Evolutionary conservation across 2,797 vertebrate species (phyloP).

Genomic region (Cossypha heuglini): DNA sequence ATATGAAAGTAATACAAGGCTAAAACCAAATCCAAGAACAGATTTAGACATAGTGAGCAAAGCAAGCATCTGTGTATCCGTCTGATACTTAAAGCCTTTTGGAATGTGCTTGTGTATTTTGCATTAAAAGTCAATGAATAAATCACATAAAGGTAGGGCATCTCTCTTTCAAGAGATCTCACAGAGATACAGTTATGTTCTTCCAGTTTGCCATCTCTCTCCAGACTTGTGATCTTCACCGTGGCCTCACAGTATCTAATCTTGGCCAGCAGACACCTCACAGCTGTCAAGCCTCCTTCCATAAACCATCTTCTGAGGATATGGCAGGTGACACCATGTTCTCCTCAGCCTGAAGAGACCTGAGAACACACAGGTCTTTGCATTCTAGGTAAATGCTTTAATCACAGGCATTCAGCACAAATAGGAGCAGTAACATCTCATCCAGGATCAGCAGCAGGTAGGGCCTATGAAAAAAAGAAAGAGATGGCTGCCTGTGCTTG

Average conservation of each 20-base stretch:
- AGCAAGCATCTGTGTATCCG: background rate
- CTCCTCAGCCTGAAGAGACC: background rate
- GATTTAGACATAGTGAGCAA: background rate
- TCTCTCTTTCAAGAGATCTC: background rate
- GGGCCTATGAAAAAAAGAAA: background rate
- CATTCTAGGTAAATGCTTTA: background rate
- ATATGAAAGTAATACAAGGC: background rate
- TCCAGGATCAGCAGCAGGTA: background rate
- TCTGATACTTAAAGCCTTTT: background rate
- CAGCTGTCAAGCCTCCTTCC: background rate
- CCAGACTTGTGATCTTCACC: background rate
- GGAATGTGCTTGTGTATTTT: background rate
- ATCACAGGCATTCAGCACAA: background rate
- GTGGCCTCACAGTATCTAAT: background rate
- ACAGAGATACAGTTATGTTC: background rate
- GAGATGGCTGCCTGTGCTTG: accelerated
- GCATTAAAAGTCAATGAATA: background rate
- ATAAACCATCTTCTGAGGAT: background rate
- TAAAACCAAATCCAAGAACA: background rate
- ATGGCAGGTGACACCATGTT: background rate
- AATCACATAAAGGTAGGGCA: background rate
- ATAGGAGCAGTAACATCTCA: background rate
- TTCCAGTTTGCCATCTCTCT: background rate
- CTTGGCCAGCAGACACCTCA: background rate
- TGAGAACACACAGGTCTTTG: background rate